Conservation (phyloP, 2,113 vertebrate genomes). For the Mobula birostris region DNA sequence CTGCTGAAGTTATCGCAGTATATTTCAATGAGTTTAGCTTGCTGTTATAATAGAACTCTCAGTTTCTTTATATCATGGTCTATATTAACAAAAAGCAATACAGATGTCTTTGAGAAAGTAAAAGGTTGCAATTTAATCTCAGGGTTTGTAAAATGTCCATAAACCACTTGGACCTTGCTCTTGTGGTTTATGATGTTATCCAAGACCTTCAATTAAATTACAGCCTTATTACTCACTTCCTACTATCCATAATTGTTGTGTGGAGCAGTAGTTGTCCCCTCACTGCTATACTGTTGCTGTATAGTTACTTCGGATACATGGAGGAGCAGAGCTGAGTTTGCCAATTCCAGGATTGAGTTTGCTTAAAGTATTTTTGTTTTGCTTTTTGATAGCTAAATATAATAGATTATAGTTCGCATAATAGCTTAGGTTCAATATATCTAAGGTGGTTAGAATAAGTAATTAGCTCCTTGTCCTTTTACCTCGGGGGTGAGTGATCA, state of each 20-base stretch:
- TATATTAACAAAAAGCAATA: conserved; percentile 8
- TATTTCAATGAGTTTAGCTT: neutral
- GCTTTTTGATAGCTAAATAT: no score
- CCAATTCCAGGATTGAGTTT: neutral
- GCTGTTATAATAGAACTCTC: neutral
- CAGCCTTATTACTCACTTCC: conserved; percentile 10
- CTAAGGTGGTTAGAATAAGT: neutral
- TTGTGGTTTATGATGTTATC: conserved; percentile 25
- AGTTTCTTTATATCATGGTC: neutral
- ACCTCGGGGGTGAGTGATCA: neutral
- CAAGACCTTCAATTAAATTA: conserved; percentile 8
- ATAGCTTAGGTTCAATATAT: neutral
- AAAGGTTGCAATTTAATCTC: conserved; percentile 27
- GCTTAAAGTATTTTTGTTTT: neutral
- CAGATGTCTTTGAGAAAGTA: neutral
- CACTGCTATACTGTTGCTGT: neutral
- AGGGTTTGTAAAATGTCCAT: conserved; percentile 3
- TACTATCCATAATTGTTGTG: conserved; percentile 32
- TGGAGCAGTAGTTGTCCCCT: neutral
- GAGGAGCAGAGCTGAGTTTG: neutral
- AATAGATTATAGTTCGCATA: neutral
- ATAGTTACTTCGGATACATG: neutral
- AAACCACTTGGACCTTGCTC: conserved; percentile 13
- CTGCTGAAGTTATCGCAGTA: neutral
- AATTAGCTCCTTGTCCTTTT: neutral